Evolutionary conservation across 2,888 invertebrate genomes (phyloP), one percentile per base, ranked within the genome.

Genomic region (Meloe dianella): DNA sequence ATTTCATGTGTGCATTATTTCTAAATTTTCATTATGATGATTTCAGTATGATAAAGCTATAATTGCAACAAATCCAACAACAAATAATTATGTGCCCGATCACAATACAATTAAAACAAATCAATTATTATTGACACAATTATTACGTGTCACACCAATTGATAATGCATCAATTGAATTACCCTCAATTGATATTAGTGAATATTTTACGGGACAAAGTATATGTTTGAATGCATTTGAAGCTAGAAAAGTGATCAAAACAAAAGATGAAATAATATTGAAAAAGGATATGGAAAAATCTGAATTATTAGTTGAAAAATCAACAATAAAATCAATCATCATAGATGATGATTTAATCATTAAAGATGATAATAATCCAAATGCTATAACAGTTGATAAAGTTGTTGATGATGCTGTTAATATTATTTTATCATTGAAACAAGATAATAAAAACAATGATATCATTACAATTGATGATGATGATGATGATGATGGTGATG

Each of bases 191-290:
- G 91, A 91, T 76, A 87, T 93, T 58, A 91, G 91, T 51, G 93
- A 93, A 78, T 91, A 90, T 78, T 85, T 93, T 41, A 92, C 93
- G 66, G 91, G 91, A 75, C 89, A 91, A 76, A 92, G 91, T 76
- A 91, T 94, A 22, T 92, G 92, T 80, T 87, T 94, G 74, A 89
- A 89, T 62, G 90, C 92, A 0, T 93, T 93, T 74, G 89, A 93
- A 74, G 90, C 91, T 78, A 86, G 93, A 41, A 86, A 92, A 77
- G 89, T 90, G 3, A 82, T 88, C 4, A 87, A 86, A 70, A 84
- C 63, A 17, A 60, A 66, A 64, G 60, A 58, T 66, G 9, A 24
- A 35, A n/a, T 32, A 54, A 58, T 61, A 6, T 4, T 4, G 27
- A 68, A 66, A 41, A 64, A 64, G 27, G 63, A 67, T 24, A 57